Conservation (phyloP, 2,113 vertebrate genomes). For the Hassar affinis region DNA sequence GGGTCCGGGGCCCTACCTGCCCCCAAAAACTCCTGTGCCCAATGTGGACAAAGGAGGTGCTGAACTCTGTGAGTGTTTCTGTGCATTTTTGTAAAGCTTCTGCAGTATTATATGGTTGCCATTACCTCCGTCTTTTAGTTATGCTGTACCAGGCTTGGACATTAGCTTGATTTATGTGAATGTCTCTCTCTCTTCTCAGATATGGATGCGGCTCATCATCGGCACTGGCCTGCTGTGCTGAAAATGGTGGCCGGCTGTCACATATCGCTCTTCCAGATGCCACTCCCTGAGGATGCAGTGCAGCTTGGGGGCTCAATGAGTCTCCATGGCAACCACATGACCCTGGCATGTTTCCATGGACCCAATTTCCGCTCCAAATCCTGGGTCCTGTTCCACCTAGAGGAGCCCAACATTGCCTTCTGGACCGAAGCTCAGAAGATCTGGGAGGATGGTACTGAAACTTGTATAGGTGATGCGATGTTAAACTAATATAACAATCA, state of each 20-base stretch:
- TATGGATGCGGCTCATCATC: constrained; percentile 91
- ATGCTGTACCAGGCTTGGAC: no score
- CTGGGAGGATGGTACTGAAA: constrained; percentile 88
- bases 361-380: constrained; percentile 98
- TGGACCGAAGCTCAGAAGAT: constrained; percentile 99
- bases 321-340: constrained; percentile 97
- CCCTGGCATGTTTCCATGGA: constrained; percentile 94
- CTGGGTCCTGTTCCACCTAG: constrained; percentile 95
- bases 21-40: constrained; percentile 84
- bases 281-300: constrained; percentile 91
- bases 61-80: constrained; percentile 81
- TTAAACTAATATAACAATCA: background rate
- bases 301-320: constrained; percentile 97
- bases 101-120: background rate
- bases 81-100: no score
- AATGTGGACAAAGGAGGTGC: constrained; percentile 82
- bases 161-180: background rate
- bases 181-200: constrained; percentile 67
- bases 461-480: background rate
- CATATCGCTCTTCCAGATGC: constrained; percentile 95
- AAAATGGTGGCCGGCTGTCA: constrained; percentile 93
- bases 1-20: constrained; percentile 93
- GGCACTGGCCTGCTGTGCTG: constrained; percentile 94
- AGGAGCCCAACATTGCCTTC: constrained; percentile 98
- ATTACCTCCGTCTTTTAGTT: background rate